Conservation (phyloP, 2,797 vertebrate genomes). For the Siniperca scherzeri region DNA sequence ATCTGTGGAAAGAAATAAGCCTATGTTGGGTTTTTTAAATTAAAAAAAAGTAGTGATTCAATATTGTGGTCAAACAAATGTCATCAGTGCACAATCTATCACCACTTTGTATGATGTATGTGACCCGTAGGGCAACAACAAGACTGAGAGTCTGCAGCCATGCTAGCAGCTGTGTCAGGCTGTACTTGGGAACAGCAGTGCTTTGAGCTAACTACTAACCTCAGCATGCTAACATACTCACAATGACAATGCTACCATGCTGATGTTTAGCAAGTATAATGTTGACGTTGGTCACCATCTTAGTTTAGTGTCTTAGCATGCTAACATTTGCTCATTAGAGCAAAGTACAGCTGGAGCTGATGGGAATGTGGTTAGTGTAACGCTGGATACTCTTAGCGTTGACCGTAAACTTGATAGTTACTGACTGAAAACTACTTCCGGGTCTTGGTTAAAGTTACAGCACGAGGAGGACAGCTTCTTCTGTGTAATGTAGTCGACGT, state of each 20-base stretch:
- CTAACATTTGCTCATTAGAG: background rate
- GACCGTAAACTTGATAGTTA: background rate
- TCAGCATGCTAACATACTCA: background rate
- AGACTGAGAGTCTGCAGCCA: background rate
- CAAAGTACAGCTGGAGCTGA: background rate
- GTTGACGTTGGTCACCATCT: too few species aligned
- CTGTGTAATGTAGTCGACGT: too few species aligned
- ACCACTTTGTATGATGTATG: background rate
- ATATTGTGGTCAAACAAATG: background rate
- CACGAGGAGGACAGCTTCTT: background rate
- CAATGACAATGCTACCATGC: background rate
- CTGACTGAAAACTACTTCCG: background rate
- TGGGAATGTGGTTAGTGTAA: background rate
- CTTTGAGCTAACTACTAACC: background rate
- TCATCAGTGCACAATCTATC: background rate
- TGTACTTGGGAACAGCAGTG: background rate
- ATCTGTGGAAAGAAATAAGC: conserved; percentile 16
- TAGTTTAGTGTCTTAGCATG: background rate
- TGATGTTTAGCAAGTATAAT: background rate
- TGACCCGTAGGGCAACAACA: background rate
- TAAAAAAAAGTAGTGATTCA: background rate
- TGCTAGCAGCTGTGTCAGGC: background rate
- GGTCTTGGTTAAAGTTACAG: too few species aligned
- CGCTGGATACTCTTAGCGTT: too few species aligned
- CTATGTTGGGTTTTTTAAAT: background rate